Base-by-base conservation (phyloP, 2,797 vertebrate species). In the Bradypodion pumilum region DNA sequence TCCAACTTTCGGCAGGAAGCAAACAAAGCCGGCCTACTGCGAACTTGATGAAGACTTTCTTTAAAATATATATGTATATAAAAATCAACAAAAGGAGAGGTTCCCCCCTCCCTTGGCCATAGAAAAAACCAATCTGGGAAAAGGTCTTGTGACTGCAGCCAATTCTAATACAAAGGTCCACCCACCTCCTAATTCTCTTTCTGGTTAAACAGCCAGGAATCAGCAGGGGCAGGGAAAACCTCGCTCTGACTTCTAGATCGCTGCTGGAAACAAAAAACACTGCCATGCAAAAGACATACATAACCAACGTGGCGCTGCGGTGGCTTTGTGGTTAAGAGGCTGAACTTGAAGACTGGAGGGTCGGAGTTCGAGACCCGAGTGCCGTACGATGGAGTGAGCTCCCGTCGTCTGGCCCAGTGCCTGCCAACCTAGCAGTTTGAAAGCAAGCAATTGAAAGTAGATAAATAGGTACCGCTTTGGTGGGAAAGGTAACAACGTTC, bases 31-130 rank as follows among this genome's bases (percentile, higher is more conserved):
- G 94, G 97, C 98, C 98, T 93, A 96, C 96, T 97, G 96, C 96
- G 96, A 97, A 96, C 96, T 96, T 97, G 98, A 99, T 99, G 98
- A 99, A 99, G 98, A 99, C 98, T 98, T 98, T 97, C 95, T 96
- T 96, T 95, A 96, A 96, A 93, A 92, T 56, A 56, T n/a, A n/a
- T n/a, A n/a, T n/a, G n/a, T 56, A 95, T 94, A 92, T 93, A 96
- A 94, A 96, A 96, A 96, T 95, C 95, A 95, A 97, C 95, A 96
- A 95, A 96, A 96, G 94, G 90, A 76, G 70, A 91, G 94, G 93
- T 91, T 91, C 90, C 90, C 65, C 35, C 91, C 91, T 46, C 65
- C 37, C 32, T 49, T 52, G 92, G 89, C 94, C 94, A 96, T 9
- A 80, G n/a, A 52, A 32, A 44, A 42, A 44, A 42, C 6, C 21